These are phyloP conservation scores for Cotesia glomerata DNA, from an alignment of 1,140 invertebrate genomes.

Conservation along the genomic window DNA sequence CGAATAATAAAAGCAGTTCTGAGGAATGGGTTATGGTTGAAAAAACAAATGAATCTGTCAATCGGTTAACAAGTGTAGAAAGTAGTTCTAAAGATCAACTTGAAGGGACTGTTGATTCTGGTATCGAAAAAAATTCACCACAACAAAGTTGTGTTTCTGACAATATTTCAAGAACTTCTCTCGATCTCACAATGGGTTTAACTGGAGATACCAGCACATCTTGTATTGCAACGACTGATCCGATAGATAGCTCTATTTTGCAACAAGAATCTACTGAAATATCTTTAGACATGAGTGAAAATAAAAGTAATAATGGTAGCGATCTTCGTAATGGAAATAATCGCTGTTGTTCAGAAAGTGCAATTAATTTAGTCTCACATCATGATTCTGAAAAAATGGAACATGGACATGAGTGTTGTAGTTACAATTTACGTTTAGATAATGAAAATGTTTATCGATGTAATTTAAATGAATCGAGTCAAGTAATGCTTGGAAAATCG, in stretches of 20 bases:
- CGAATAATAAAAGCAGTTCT: constrained; percentile 48
- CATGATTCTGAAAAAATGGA: constrained; percentile 35
- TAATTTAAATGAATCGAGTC: constrained; percentile 43
- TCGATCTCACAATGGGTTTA: constrained; percentile 54
- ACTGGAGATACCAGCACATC: constrained; percentile 51
- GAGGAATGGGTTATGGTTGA: constrained; percentile 55
- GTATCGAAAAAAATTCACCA: constrained; percentile 46
- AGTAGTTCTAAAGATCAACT: constrained; percentile 50
- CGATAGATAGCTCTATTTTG: constrained; percentile 47
- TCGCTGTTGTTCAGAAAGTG: constrained; percentile 23
- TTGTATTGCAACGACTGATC: constrained; percentile 50
- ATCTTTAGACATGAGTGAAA: constrained; percentile 39
- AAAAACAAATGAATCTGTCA: constrained; percentile 47
- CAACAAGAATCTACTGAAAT: constrained; percentile 45
- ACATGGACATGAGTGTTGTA: constrained; percentile 24
- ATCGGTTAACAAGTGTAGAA: constrained; percentile 47
- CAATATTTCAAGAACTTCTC: constrained; percentile 50
- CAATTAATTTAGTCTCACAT: constrained; percentile 19
- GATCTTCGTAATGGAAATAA: constrained; percentile 41
- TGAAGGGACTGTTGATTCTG: constrained; percentile 46
- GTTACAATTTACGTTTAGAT: constrained; percentile 37
- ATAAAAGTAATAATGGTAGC: constrained; percentile 33
- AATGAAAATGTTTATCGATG: constrained; percentile 40
- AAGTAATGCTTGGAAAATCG: constrained; percentile 32
- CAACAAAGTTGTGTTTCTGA: constrained; percentile 46